Evolutionary conservation across 1,140 invertebrate genomes (phyloP).

Genomic region (Triops cancriformis): DNA sequence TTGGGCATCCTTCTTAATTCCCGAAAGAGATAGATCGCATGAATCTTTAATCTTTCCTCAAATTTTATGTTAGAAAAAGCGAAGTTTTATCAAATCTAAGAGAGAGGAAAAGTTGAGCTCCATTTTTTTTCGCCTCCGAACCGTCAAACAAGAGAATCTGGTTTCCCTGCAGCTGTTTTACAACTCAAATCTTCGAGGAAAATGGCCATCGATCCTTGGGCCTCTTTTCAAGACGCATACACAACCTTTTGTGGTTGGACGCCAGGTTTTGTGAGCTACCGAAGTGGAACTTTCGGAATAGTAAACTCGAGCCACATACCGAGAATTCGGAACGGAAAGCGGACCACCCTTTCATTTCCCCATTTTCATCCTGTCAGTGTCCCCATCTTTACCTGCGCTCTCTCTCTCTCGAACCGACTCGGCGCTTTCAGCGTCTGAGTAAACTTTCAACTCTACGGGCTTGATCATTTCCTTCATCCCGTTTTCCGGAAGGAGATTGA

Average conservation of each 20-base stretch:
- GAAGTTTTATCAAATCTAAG: neutral
- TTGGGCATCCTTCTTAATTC: neutral
- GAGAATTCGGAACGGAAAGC: neutral
- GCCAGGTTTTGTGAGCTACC: neutral
- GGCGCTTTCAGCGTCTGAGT: neutral
- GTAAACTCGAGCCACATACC: neutral
- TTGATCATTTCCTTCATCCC: neutral
- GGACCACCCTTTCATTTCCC: neutral
- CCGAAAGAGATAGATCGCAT: neutral
- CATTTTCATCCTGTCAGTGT: neutral
- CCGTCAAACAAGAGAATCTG: neutral
- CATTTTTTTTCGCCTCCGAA: neutral
- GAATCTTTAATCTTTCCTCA: neutral
- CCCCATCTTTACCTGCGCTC: neutral
- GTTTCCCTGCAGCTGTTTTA: conserved; percentile 1
- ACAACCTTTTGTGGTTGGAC: conserved; percentile 4
- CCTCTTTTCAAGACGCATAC: neutral
- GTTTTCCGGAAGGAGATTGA: neutral
- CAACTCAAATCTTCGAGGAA: neutral
- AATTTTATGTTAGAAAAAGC: neutral
- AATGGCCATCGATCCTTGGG: conserved; percentile 3
- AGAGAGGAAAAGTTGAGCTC: neutral
- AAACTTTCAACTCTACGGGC: neutral
- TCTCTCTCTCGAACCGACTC: neutral
- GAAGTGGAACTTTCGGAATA: neutral